Evolutionary conservation across 2,113 vertebrate species (phyloP), one percentile per base, ranked within the genome.

Genomic region (Limanda limanda): DNA sequence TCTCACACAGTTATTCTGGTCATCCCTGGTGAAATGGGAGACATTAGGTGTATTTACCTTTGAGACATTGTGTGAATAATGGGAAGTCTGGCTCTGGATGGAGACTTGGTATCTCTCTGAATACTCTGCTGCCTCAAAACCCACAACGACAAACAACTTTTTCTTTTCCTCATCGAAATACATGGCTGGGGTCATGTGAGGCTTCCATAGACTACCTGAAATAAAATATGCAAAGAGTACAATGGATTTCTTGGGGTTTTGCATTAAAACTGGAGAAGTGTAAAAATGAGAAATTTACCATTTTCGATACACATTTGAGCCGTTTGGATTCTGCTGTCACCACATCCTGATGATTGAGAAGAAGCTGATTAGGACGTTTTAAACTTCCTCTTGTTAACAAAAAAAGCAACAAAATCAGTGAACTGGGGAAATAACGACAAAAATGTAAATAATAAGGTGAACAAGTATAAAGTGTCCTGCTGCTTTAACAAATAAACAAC

Each of bases 161-260:
- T 56, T 48, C n/a, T 56, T 48, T 48, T 64, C 21, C 7, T 5
- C 11, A 27, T 76, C 56, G n/a, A 74, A 31, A 54, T 31, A 69
- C n/a, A 76, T 48, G 35, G 17, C 2, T 37, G 68, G 4, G 0
- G 47, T 57, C 40, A 93, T 70, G 10, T 68, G 17, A 52, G 82
- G 92, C 37, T 85, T 12, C 94, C 94, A 95, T 0, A 87, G 42
- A 71, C 91, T 94, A 2, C 92, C 94, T 95, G 72, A 68, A 86
- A 76, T 17, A 24, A 76, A 10, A 35, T 20, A 71, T 2, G n/a
- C 6, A 13, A 12, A 59, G 62, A 59, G 3, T 5, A 31, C 31
- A 62, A 17, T 58, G 4, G 1, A 6, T 37, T 1, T 9, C 31
- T 9, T 48, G 48, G 21, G 8, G 59, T 82, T 27, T 70, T 7